Percentiles rank a stretch among this genome's conserved stretches.
Evolutionary conservation across 1,140 invertebrate species (phyloP).

Genomic region (Nymphalis io): DNA sequence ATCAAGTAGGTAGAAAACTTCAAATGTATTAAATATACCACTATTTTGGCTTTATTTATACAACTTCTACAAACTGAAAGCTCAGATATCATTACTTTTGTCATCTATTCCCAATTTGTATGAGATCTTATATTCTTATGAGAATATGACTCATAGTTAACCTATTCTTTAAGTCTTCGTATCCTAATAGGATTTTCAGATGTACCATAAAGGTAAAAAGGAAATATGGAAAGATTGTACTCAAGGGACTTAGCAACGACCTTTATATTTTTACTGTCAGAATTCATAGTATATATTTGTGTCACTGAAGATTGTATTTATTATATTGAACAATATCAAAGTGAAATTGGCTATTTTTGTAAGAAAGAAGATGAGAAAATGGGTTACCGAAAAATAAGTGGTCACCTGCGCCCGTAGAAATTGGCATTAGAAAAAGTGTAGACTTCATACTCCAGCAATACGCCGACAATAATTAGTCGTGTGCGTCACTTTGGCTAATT

Average conservation of each 20-base stretch:
- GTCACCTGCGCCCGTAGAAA: no score
- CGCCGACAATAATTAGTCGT: no score
- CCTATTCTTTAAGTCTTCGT: background rate
- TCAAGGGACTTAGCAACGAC: constrained; percentile 8
- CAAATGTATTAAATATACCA: no score
- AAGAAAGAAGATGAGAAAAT: no score
- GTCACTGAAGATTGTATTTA: constrained; percentile 12
- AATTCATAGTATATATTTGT: constrained; percentile 9
- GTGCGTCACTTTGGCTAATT: no score
- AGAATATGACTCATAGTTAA: constrained; percentile 3
- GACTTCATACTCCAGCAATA: no score
- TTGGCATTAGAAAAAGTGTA: no score
- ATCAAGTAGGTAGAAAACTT: no score
- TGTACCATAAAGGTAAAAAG: constrained; percentile 15
- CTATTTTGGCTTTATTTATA: no score
- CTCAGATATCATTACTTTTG: background rate
- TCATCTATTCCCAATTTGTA: background rate
- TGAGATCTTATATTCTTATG: background rate
- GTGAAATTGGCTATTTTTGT: background rate
- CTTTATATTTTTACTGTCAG: constrained; percentile 17
- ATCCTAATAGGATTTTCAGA: constrained; percentile 15
- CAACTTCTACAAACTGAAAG: no score
- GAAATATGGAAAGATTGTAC: constrained; percentile 21
- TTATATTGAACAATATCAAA: background rate
- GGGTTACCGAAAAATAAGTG: no score